Base-by-base conservation (phyloP, 1,140 invertebrate species). In the Gryon sp. region DNA sequence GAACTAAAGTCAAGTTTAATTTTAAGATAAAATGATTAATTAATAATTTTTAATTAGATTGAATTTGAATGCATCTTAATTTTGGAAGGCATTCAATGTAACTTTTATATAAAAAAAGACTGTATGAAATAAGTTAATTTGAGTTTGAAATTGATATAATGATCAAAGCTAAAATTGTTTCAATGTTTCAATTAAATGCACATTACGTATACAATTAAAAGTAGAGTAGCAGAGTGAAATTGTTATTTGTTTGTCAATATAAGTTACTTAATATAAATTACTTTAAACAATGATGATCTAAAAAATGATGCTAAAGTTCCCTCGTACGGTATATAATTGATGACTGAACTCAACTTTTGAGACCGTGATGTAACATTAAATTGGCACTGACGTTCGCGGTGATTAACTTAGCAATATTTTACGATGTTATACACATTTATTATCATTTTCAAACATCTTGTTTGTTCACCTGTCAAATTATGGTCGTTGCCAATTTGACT, bases 381-480 rank as follows among this genome's bases (percentile, higher is more conserved):
- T 59, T 70, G 53, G 32, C 19, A 70, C 24, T 60, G 65, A 60
- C 55, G 53, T 60, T 24, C 45, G 28, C 36, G 32, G 53, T 59
- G 53, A 59, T 70, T 70, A 60, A 70, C 65, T 70, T 52, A 60
- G 65, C 53, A 59, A 59, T 69, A 59, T 69, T 69, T 69, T 55
- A 55, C 43, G 19, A 41, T 22, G 32, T 43, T 57, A 59, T 32
- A 48, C 18, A 28, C 63, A 48, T 65, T 69, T 59, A 69, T 69
- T 69, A 69, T 69, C 43, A 69, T 57, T 59, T 50, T 45, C 46
- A 40, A 57, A 69, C 52, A 24, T 59, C 65, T 69, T 59, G 65
- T 59, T 57, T 72, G 46, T 72, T 62, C 57, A 45, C 46, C 46
- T 72, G 55, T 62, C 68, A 62, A 72, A 72, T 72, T 72, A 72